phyloP scores from a whole-genome alignment of 2,888 invertebrate species.

The Synanthedon vespiformis region DNA sequence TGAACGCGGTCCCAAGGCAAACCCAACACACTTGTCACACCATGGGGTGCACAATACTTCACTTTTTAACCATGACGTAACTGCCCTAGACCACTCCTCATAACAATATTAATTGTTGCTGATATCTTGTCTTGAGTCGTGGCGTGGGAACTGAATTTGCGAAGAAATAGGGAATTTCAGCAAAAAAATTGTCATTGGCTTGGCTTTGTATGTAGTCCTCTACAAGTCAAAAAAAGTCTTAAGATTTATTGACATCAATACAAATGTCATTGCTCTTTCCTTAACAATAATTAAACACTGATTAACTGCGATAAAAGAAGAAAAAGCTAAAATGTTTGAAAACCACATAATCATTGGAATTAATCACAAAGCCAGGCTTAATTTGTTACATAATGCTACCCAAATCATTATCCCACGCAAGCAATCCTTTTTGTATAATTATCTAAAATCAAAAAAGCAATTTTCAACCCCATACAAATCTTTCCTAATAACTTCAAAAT shows the following conservation, averaged over 20 bases:
- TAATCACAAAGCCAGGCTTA: not conserved
- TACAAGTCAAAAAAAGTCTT: too few relatives aligned
- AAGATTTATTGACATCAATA: too few relatives aligned
- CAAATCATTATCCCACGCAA: slow-evolving; percentile 25
- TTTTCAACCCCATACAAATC: slow-evolving; percentile 43
- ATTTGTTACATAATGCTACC: not conserved
- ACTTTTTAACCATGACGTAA: slow-evolving; percentile 46
- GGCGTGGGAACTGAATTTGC: slow-evolving; percentile 32
- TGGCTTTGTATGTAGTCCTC: too few relatives aligned
- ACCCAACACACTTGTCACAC: slow-evolving; percentile 45
- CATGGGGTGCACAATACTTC: slow-evolving; percentile 27
- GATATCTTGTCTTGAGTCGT: slow-evolving; percentile 34
- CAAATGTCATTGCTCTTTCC: too few relatives aligned
- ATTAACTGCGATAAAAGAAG: too few relatives aligned
- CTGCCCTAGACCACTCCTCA: not conserved
- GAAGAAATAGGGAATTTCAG: not conserved
- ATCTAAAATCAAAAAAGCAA: slow-evolving; percentile 29
- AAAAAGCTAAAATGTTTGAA: not conserved
- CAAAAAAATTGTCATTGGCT: too few relatives aligned
- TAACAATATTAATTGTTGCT: slow-evolving; percentile 2
- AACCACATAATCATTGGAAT: not conserved
- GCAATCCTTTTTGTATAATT: slow-evolving; percentile 38
- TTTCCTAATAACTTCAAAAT: slow-evolving; percentile 57
- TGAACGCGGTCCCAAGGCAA: not conserved
- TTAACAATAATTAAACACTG: too few relatives aligned